phyloP scores from a whole-genome alignment of 2,888 invertebrate species.

The Aphrophora alni region DNA sequence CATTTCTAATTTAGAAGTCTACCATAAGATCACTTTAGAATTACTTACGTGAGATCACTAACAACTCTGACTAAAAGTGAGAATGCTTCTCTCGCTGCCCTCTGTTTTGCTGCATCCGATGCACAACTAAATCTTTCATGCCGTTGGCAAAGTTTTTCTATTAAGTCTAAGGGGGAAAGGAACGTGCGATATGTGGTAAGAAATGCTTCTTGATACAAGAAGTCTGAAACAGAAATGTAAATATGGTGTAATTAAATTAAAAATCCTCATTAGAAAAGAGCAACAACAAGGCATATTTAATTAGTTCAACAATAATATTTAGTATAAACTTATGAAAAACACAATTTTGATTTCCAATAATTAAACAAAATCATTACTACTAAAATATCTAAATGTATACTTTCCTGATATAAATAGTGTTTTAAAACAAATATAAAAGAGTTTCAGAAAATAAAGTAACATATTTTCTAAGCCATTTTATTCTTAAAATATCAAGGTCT shows the following conservation, averaged over 20 bases:
- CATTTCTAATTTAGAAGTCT: too few relatives aligned
- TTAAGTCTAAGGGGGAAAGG: constrained; percentile 84
- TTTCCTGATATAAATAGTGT: too few relatives aligned
- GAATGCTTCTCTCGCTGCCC: constrained; percentile 85
- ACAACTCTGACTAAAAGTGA: constrained; percentile 93
- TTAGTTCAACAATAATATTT: neutral
- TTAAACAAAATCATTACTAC: too few relatives aligned
- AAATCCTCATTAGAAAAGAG: constrained; percentile 4
- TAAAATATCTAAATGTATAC: too few relatives aligned
- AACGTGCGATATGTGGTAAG: constrained; percentile 97
- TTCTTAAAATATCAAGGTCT: too few relatives aligned
- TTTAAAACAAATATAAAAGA: too few relatives aligned
- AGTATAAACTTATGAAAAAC: neutral
- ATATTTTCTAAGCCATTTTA: too few relatives aligned
- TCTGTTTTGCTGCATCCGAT: constrained; percentile 71
- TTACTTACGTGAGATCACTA: constrained; percentile 91
- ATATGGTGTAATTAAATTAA: constrained; percentile 31
- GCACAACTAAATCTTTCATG: constrained; percentile 78
- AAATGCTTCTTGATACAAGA: constrained; percentile 97
- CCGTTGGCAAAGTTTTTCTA: constrained; percentile 83
- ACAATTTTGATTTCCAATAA: too few relatives aligned
- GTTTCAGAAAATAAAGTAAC: too few relatives aligned
- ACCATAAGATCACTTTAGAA: too few relatives aligned
- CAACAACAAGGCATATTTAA: neutral
- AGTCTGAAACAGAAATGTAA: constrained; percentile 65